Conservation (phyloP, 2,113 vertebrate species). For the Nycticebus coucang region DNA sequence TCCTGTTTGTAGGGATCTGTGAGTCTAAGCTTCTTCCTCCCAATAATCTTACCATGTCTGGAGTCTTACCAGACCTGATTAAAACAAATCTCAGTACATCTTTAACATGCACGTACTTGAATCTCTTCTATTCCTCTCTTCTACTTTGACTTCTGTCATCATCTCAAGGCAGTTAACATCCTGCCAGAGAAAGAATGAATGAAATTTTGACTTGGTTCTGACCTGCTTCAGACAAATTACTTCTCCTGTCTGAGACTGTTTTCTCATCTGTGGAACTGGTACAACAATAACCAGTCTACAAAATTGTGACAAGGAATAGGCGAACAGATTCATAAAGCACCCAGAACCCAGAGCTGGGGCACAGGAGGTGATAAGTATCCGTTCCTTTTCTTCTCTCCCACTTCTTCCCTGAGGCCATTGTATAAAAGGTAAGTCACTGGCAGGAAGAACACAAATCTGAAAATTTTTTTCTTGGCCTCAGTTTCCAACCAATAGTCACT, state of each 20-base stretch:
- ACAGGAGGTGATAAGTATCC: rapidly evolving
- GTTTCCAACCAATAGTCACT: not conserved
- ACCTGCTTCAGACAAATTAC: not conserved
- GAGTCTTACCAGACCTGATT: not conserved
- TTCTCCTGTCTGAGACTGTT: not conserved
- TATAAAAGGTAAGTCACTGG: not conserved
- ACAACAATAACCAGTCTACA: not conserved
- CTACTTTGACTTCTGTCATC: not conserved
- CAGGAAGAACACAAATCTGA: not conserved
- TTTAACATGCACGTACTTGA: not conserved
- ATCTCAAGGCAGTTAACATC: not conserved
- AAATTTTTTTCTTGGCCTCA: not conserved
- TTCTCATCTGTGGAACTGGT: not conserved
- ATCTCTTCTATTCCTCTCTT: not conserved
- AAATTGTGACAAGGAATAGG: not conserved
- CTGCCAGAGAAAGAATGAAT: not conserved
- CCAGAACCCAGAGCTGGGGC: not conserved
- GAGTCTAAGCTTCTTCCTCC: not conserved
- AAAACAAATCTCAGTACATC: not conserved
- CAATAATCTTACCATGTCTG: not conserved
- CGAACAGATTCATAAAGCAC: not conserved
- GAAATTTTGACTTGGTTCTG: not conserved
- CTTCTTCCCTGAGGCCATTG: not conserved
- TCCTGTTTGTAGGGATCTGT: not conserved
- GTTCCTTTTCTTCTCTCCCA: not conserved